Evolutionary conservation across 2,797 vertebrate species (phyloP).

Genomic region (Halcyon chelicuti): DNA sequence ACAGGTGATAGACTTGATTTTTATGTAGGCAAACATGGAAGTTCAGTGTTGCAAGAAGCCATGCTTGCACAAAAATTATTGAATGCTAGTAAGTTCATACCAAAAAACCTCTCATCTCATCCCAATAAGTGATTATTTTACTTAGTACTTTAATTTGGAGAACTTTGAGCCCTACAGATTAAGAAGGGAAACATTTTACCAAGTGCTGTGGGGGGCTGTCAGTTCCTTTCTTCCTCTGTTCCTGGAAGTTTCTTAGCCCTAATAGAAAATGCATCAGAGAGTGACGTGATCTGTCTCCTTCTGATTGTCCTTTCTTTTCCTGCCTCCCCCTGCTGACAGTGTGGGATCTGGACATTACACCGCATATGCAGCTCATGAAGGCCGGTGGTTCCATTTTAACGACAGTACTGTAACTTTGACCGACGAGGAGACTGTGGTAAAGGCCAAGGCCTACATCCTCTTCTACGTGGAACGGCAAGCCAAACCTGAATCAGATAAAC

Average conservation of each 20-base stretch:
- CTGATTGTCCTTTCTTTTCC: not conserved
- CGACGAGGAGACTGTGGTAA: slow-evolving; percentile 91
- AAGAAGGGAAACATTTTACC: not conserved
- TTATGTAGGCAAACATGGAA: not conserved
- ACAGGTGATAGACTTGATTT: not conserved
- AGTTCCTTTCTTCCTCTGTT: not conserved
- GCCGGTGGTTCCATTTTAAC: slow-evolving; percentile 98
- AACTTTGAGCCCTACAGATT: not conserved
- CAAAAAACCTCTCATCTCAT: not conserved
- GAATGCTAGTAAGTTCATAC: not conserved
- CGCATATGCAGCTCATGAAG: slow-evolving; percentile 91
- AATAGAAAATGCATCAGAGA: not conserved
- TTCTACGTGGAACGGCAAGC: slow-evolving; percentile 92
- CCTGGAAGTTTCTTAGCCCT: not conserved
- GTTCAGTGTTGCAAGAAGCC: not conserved
- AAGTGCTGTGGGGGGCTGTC: not conserved
- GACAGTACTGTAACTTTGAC: slow-evolving; percentile 97
- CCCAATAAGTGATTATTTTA: not conserved
- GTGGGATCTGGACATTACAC: slow-evolving; percentile 98
- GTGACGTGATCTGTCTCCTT: not conserved
- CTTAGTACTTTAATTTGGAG: not conserved
- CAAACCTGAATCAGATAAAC: slow-evolving; percentile 81
- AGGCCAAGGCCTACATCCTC: slow-evolving; percentile 98
- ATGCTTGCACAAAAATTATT: not conserved
- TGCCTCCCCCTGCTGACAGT: slow-evolving; percentile 66